Base-by-base conservation (phyloP, 1,140 invertebrate species). In the Drosophila sp. region DNA sequence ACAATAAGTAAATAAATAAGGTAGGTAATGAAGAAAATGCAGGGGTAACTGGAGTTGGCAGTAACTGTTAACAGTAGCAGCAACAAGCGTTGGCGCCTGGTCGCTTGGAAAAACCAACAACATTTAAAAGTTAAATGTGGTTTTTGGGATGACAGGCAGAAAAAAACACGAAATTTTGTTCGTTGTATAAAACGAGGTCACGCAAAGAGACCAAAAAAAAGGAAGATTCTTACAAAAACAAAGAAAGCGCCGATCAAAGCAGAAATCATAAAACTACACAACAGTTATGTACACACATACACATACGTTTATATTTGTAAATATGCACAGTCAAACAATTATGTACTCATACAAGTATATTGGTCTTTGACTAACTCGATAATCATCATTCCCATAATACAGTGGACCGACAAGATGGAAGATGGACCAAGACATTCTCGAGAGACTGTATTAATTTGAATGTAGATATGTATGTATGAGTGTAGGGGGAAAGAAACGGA, bases 401-500 rank as follows among this genome's bases (percentile, higher is more conserved):
- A 17, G 17, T 17, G 17, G 17, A 17, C 17, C 17, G 17, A 17
- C 17, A 6, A 35, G 0, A 35, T 35, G 6, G 10, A 40, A 40
- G 10, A 2, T 47, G 6, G 5, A 23, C 7, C 6, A 27, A 50
- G 23, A 27, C 44, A 23, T 50, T 27, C 25, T 27, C 3, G 2
- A 50, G 44, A 50, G 2, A 23, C 44, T 50, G 44, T 50, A 10
- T 11, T 11, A 2, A 38, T 11, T 3, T 11, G 2, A 8, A 25
- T 44, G 17, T 25, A 25, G 2, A 5, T n/a, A 3, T 27, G 25
- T 54, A 17, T 61, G 35, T 60, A 6, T 47, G 47, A 55, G 57
- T 27, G 25, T 27, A 33, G 60, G n/a, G 33, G 6, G 66, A 70
- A 82, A 82, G 64, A 80, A 64, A 57, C 62, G 64, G 66, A 74